Conservation (phyloP, 2,113 vertebrate genomes). For the Istiophorus platypterus region DNA sequence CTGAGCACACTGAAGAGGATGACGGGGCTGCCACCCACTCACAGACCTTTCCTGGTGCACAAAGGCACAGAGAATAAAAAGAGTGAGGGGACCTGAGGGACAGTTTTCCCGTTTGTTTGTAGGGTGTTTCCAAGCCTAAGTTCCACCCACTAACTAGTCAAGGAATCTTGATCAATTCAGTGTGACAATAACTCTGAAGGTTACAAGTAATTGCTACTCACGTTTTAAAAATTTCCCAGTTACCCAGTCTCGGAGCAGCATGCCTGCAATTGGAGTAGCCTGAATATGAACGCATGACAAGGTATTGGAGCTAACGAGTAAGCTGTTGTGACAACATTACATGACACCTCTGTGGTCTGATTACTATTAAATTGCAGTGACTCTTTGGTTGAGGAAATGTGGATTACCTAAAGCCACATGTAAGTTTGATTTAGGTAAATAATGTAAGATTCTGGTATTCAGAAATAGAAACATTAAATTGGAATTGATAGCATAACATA, state of each 20-base stretch:
- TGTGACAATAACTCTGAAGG: slow-evolving; percentile 29
- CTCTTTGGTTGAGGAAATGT: not conserved
- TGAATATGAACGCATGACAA: slow-evolving; percentile 26
- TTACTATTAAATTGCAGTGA: not conserved
- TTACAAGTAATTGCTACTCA: slow-evolving; percentile 4
- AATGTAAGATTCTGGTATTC: slow-evolving; percentile 1
- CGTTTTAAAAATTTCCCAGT: slow-evolving; percentile 37
- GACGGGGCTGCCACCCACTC: slow-evolving; percentile 59
- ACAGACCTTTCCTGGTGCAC: slow-evolving; percentile 49
- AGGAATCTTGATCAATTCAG: slow-evolving; percentile 31
- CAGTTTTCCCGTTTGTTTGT: slow-evolving; percentile 30
- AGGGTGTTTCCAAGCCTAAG: slow-evolving; percentile 2
- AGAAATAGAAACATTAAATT: not conserved
- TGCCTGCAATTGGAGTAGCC: slow-evolving; percentile 18
- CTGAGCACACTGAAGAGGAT: slow-evolving; percentile 73
- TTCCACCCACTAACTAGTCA: slow-evolving; percentile 29
- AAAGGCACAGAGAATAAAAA: slow-evolving; percentile 29
- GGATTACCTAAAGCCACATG: slow-evolving; percentile 3
- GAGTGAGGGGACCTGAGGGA: slow-evolving; percentile 26
- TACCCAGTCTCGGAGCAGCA: slow-evolving; percentile 30
- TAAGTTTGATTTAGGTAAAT: not conserved
- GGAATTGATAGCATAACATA: not conserved
- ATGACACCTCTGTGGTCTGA: slow-evolving; percentile 2
- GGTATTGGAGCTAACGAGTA: slow-evolving; percentile 15
- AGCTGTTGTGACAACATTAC: slow-evolving; percentile 24